Evolutionary conservation across 2,888 invertebrate genomes (phyloP).

Genomic region (Aporophyla lueneburgensis): DNA sequence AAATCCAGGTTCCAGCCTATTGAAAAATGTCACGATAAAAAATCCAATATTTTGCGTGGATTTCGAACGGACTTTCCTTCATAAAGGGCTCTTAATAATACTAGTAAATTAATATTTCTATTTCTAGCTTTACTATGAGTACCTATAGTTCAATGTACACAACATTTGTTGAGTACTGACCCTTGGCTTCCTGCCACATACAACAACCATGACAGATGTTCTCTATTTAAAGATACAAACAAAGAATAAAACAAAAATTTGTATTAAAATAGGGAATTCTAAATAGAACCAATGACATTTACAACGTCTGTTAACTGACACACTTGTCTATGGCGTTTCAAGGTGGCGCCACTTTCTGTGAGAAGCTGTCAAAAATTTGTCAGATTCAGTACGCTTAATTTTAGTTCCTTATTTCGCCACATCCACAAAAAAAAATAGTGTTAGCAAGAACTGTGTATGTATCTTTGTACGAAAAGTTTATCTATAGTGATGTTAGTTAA

Average conservation of each 20-base stretch:
- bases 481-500: slow-evolving; percentile 27
- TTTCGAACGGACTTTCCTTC: neutral
- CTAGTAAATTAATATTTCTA: neutral
- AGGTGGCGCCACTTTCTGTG: slow-evolving; percentile 29
- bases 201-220: slow-evolving; percentile 15
- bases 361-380: slow-evolving; percentile 29
- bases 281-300: slow-evolving; percentile 20
- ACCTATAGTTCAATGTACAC: slow-evolving; percentile 31
- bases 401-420: slow-evolving; percentile 18
- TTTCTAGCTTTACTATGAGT: neutral
- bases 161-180: slow-evolving; percentile 26
- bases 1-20: too few species aligned
- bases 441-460: neutral
- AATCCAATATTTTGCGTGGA: too few species aligned
- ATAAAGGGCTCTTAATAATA: neutral
- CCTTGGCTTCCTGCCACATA: slow-evolving; percentile 53
- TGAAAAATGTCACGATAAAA: too few species aligned
- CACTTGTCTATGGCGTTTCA: slow-evolving; percentile 6
- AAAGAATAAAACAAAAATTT: slow-evolving; percentile 9
- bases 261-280: neutral
- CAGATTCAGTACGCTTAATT: neutral
- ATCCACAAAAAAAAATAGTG: neutral
- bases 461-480: neutral
- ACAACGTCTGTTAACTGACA: neutral
- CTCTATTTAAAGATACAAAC: slow-evolving; percentile 54